A percentile compares a stretch with the other conserved stretches of the same genome.
Conservation (phyloP, 2,113 vertebrate species). For the Sylvietta virens region DNA sequence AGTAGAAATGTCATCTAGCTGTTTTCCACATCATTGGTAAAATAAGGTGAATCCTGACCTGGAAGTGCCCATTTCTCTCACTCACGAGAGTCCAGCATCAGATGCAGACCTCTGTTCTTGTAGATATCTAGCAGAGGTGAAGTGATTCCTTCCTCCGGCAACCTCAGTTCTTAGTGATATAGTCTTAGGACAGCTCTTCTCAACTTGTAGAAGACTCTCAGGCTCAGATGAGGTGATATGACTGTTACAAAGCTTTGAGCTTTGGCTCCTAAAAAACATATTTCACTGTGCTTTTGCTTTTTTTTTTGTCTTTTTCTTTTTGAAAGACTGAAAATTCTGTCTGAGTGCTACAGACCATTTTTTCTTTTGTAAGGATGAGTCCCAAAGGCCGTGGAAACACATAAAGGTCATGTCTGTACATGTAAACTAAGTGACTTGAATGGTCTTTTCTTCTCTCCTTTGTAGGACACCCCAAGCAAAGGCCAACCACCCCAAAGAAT, state of each 20-base stretch:
- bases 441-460: neutral
- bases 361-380: neutral
- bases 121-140: neutral
- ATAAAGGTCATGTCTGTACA: neutral
- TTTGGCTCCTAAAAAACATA: neutral
- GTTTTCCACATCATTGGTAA: neutral
- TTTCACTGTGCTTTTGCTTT: neutral
- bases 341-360: neutral
- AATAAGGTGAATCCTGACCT: neutral
- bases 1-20: neutral
- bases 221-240: neutral
- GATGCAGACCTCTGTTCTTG: neutral
- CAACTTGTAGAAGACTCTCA: neutral
- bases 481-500: constrained; percentile 66
- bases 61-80: neutral
- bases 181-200: neutral
- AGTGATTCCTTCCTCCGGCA: neutral
- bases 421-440: neutral
- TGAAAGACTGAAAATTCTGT: neutral
- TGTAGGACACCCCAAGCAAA: constrained; percentile 78
- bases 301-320: neutral
- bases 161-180: neutral
- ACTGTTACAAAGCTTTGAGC: neutral
- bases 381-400: neutral
- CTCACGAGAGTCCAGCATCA: neutral